Evolutionary conservation across 2,888 invertebrate species (phyloP).

Genomic region (Trichopria drosophilae): DNA sequence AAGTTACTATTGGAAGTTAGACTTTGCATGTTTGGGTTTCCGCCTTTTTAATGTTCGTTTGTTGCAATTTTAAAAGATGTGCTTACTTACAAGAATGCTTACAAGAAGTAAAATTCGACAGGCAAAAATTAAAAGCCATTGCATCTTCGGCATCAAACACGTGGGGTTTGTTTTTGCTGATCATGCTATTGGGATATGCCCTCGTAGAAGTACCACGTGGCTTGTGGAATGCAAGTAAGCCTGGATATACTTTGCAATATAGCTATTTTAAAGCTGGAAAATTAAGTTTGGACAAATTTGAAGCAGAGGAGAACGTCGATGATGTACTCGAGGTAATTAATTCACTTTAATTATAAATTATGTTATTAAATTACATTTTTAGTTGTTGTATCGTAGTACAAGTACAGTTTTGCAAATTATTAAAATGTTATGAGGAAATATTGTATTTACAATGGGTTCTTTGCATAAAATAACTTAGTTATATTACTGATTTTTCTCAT

Average conservation of each 20-base stretch:
- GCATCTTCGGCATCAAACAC: slow-evolving; percentile 98
- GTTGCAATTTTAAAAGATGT: no score
- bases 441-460: no score
- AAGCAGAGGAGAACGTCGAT: slow-evolving; percentile 95
- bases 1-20: no score
- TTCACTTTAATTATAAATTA: no score
- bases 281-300: slow-evolving; percentile 90
- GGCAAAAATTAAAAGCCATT: slow-evolving; percentile 89
- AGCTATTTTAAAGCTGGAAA: slow-evolving; percentile 94
- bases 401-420: not conserved
- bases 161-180: slow-evolving; percentile 95
- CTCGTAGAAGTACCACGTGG: slow-evolving; percentile 92
- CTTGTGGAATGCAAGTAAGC: slow-evolving; percentile 88
- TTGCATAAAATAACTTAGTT: no score
- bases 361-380: not conserved
- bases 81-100: no score
- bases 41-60: no score
- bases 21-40: no score
- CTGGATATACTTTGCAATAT: slow-evolving; percentile 80
- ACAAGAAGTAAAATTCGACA: no score
- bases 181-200: slow-evolving; percentile 90
- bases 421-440: not conserved
- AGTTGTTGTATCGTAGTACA: not conserved
- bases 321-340: slow-evolving; percentile 83
- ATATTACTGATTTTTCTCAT: no score